Evolutionary conservation across 2,113 vertebrate genomes (phyloP).

Genomic region (Pelusios castaneus): DNA sequence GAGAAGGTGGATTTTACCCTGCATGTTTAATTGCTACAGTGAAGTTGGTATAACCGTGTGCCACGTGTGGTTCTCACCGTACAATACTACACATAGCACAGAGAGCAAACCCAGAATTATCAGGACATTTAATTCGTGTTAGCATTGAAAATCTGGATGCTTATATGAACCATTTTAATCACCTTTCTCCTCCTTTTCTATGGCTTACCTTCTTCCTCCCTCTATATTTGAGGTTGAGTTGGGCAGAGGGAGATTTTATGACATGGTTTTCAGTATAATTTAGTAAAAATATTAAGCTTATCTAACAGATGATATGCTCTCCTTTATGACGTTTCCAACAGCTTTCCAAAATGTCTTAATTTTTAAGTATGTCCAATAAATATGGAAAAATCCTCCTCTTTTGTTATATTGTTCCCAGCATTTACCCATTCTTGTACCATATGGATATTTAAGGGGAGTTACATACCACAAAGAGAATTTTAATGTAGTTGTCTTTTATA

Average conservation of each 20-base stretch:
- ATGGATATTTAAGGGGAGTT: background rate
- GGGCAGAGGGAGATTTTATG: too few relatives aligned
- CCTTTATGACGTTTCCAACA: too few relatives aligned
- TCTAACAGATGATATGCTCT: too few relatives aligned
- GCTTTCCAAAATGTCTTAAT: too few relatives aligned
- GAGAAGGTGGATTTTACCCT: background rate
- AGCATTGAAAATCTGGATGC: background rate
- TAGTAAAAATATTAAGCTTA: too few relatives aligned
- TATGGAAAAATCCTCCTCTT: too few relatives aligned
- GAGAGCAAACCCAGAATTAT: background rate
- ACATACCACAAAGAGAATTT: background rate
- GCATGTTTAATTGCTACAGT: background rate
- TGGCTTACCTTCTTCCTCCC: fast-evolving
- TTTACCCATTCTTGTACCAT: too few relatives aligned
- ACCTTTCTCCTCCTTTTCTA: background rate
- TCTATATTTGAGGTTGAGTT: too few relatives aligned
- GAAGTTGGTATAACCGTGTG: background rate
- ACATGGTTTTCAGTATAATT: too few relatives aligned
- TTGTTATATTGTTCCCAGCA: background rate
- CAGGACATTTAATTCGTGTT: background rate
- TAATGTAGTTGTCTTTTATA: background rate
- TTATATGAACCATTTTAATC: background rate
- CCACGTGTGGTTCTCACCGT: background rate
- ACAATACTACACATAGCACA: background rate
- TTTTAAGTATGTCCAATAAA: too few relatives aligned